These are phyloP conservation scores for Cyrtorhinus lividipennis DNA, from an alignment of 1,140 invertebrate species.

Conservation along the genomic window DNA sequence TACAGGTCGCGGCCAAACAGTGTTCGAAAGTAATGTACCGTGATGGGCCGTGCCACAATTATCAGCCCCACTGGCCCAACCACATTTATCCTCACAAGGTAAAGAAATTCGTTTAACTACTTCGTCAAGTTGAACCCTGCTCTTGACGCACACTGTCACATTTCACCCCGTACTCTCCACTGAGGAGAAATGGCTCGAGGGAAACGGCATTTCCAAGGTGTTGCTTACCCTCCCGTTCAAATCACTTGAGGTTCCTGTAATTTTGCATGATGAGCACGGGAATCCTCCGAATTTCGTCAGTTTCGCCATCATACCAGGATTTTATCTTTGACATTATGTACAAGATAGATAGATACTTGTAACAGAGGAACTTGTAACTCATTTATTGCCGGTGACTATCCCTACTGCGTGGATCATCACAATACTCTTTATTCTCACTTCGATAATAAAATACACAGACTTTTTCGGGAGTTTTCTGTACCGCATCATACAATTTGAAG, in stretches of 20 bases:
- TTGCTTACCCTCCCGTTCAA: constrained; percentile 4
- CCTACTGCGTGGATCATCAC: too few relatives aligned
- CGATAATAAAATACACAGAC: too few relatives aligned
- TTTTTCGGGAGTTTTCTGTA: too few relatives aligned
- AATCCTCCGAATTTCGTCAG: not conserved
- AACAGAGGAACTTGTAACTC: not conserved
- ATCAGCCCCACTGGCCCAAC: constrained; percentile 23
- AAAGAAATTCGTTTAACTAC: too few relatives aligned
- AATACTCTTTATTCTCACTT: too few relatives aligned
- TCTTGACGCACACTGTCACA: not conserved
- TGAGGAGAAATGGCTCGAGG: not conserved
- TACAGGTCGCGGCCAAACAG: not conserved
- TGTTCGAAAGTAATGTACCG: constrained; percentile 13
- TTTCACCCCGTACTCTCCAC: not conserved
- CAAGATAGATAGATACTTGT: too few relatives aligned
- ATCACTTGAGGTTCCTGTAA: constrained; percentile 12
- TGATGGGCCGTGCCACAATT: constrained; percentile 21
- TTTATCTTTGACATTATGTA: too few relatives aligned
- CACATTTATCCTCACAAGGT: constrained; percentile 25
- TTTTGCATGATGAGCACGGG: not conserved
- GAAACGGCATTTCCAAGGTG: not conserved
- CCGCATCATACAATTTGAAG: too few relatives aligned
- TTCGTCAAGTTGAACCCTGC: not conserved
- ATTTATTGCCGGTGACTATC: not conserved
- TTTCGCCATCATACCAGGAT: not conserved